These are phyloP conservation scores for Phortica okadai DNA, from an alignment of 2,888 invertebrate genomes.

Conservation along the genomic window DNA sequence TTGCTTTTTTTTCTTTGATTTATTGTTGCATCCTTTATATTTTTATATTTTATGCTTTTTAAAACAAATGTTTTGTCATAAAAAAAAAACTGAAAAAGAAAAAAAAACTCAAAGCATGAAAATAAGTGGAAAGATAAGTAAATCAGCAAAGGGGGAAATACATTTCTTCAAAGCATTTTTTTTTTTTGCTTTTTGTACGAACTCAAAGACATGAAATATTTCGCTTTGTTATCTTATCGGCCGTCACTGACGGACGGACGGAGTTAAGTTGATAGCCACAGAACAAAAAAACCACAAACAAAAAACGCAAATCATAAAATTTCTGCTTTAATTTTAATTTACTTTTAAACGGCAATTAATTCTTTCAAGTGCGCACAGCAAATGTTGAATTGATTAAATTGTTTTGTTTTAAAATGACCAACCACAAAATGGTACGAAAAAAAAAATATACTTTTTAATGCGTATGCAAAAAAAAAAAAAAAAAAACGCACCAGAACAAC, in stretches of 20 bases:
- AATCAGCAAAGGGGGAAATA: neutral
- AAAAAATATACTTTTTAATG: neutral
- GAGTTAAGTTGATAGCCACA: neutral
- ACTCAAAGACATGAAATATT: conserved; percentile 11
- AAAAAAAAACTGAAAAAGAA: neutral
- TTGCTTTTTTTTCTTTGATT: too few species aligned
- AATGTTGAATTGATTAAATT: neutral
- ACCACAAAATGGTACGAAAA: neutral
- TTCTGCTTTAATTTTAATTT: neutral
- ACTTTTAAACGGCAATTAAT: neutral
- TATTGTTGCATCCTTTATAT: too few species aligned
- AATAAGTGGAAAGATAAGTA: neutral
- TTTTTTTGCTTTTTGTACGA: neutral
- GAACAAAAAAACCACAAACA: neutral
- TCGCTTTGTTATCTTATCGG: neutral
- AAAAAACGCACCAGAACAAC: neutral
- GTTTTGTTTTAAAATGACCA: neutral
- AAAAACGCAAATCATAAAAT: neutral
- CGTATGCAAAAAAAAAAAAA: neutral
- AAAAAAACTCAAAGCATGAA: neutral
- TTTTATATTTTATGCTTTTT: neutral
- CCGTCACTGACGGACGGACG: neutral
- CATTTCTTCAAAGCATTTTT: neutral
- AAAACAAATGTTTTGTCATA: neutral
- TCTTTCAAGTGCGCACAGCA: neutral